These are phyloP conservation scores for Tetrax tetrax DNA, from an alignment of 2,113 vertebrate species.

Conservation along the genomic window DNA sequence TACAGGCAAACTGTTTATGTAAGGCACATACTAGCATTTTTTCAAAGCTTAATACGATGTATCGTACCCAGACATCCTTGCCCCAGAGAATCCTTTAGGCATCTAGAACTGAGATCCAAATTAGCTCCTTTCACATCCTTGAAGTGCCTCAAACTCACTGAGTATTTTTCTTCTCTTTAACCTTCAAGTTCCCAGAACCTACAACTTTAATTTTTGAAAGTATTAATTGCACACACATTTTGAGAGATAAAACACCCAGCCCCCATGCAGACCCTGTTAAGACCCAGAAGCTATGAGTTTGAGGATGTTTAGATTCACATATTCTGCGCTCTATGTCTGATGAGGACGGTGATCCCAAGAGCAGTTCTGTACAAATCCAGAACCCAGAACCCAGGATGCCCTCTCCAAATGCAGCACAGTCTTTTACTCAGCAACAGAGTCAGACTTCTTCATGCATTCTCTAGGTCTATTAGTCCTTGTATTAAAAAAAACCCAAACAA, in stretches of 20 bases:
- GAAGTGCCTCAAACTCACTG: background rate
- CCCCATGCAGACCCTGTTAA: background rate
- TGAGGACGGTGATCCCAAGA: background rate
- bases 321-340: background rate
- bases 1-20: background rate
- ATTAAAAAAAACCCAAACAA: background rate
- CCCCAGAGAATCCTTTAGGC: background rate
- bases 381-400: background rate
- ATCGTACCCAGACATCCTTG: background rate
- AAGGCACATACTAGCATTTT: background rate
- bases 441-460: background rate
- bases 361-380: background rate
- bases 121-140: background rate
- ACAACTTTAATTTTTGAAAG: background rate
- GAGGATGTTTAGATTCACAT: background rate
- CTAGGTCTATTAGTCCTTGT: background rate
- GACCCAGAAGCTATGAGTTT: background rate
- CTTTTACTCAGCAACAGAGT: background rate
- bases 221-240: background rate
- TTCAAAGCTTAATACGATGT: background rate
- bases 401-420: background rate
- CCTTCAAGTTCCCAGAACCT: background rate
- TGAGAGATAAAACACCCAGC: background rate
- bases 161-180: background rate
- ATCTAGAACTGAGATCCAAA: background rate